Evolutionary conservation across 2,113 vertebrate species (phyloP).

Genomic region (Protobothrops mucrosquamatus): DNA sequence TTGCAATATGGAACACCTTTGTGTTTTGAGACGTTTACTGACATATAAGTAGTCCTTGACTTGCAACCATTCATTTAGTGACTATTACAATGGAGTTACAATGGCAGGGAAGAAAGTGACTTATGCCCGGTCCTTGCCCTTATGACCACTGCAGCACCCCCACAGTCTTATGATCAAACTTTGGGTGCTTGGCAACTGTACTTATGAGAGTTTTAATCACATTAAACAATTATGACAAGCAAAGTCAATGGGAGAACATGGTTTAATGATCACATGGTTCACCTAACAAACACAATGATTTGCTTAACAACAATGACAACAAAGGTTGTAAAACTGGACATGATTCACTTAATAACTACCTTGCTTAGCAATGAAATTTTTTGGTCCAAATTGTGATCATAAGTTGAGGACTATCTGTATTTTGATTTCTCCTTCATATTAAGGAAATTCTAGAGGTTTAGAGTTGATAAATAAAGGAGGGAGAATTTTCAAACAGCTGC

Average conservation of each 20-base stretch:
- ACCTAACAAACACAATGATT: not conserved
- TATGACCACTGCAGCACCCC: not conserved
- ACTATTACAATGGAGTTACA: not conserved
- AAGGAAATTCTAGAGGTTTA: not conserved
- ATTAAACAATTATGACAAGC: not conserved
- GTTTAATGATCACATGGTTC: not conserved
- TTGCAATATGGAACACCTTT: not conserved
- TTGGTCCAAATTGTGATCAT: not conserved
- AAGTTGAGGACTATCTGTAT: not conserved
- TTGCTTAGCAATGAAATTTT: not conserved
- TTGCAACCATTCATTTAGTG: not conserved
- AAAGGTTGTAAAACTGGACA: not conserved
- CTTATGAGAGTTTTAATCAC: not conserved
- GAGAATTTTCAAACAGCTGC: not conserved
- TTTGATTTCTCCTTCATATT: not conserved
- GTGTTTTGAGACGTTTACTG: not conserved
- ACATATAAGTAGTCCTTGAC: not conserved
- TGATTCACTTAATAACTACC: not conserved
- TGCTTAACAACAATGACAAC: not conserved
- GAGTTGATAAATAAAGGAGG: not conserved
- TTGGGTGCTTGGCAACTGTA: not conserved
- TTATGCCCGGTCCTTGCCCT: not conserved
- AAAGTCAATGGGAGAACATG: not conserved
- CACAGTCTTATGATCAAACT: not conserved
- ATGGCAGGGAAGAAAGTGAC: not conserved